Conservation (phyloP, 2,888 invertebrate species). For the Melolontha melolontha region DNA sequence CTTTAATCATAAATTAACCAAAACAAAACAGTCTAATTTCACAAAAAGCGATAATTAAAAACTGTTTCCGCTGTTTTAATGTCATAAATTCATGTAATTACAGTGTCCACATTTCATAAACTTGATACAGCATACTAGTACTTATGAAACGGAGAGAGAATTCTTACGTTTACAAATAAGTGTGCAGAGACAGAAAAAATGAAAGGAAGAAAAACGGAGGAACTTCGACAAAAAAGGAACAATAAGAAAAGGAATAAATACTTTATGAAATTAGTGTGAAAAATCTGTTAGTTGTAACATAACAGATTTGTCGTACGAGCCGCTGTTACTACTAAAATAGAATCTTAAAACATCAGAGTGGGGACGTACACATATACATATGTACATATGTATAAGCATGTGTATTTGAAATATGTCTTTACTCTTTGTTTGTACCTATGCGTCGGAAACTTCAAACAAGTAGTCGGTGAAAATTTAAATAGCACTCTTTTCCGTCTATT, state of each 20-base stretch:
- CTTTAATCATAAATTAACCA: conserved; percentile 16
- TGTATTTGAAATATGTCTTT: conserved; percentile 18
- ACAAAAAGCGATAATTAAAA: conserved; percentile 35
- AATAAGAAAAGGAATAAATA: conserved; percentile 13
- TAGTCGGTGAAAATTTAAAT: conserved; percentile 39
- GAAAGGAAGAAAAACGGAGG: not conserved
- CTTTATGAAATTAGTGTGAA: conserved; percentile 33
- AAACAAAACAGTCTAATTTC: conserved; percentile 34
- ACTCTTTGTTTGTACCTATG: conserved; percentile 35
- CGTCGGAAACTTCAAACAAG: conserved; percentile 44
- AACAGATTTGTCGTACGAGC: too few relatives aligned
- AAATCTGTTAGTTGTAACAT: conserved; percentile 4
- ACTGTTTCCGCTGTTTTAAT: conserved; percentile 31
- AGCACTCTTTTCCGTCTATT: conserved; percentile 46
- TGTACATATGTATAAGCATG: too few relatives aligned
- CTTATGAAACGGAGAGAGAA: conserved; percentile 10
- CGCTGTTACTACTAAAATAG: conserved; percentile 23
- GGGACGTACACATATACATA: too few relatives aligned
- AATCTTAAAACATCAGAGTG: not conserved
- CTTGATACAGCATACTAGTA: conserved; percentile 12
- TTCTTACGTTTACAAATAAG: conserved; percentile 30
- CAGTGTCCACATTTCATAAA: conserved; percentile 40
- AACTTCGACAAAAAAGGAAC: not conserved
- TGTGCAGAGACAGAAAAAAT: conserved; percentile 8
- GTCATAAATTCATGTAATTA: conserved; percentile 42